Conservation (phyloP, 2,797 vertebrate genomes). For the Chaetophractus vellerosus region DNA sequence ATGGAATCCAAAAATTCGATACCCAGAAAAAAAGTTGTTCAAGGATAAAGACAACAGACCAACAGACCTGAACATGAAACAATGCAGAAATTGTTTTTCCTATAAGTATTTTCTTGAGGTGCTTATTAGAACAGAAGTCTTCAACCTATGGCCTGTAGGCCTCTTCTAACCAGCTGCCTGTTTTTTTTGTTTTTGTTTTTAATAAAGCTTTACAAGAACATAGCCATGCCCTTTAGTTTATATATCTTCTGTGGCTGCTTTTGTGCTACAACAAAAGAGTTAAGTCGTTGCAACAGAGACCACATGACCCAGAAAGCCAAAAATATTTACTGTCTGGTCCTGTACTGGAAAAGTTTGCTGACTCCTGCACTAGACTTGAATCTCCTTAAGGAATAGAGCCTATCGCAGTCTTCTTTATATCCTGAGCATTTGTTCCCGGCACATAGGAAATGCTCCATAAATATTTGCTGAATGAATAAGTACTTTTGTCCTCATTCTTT, state of each 20-base stretch:
- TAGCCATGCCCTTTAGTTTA: neutral
- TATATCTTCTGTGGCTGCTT: neutral
- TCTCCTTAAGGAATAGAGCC: neutral
- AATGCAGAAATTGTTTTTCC: neutral
- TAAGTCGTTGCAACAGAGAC: neutral
- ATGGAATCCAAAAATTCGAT: neutral
- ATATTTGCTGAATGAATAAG: no score
- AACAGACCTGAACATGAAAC: neutral
- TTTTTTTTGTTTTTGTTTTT: neutral
- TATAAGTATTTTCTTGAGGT: neutral
- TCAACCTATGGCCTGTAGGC: neutral
- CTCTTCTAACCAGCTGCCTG: neutral
- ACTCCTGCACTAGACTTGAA: neutral
- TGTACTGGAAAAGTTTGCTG: neutral
- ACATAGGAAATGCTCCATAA: neutral
- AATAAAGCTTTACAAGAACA: conserved; percentile 32
- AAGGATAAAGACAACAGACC: neutral
- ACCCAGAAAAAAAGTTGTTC: neutral
- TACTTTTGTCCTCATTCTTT: neutral
- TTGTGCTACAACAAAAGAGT: neutral
- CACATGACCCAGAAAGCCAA: neutral
- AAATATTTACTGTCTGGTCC: neutral
- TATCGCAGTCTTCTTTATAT: neutral
- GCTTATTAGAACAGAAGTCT: neutral
- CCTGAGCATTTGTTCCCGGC: neutral